Percentiles rank a stretch among this genome's conserved stretches.
These are phyloP conservation scores for Parnassius mnemosyne DNA, from an alignment of 2,888 invertebrate genomes.

Conservation along the genomic window DNA sequence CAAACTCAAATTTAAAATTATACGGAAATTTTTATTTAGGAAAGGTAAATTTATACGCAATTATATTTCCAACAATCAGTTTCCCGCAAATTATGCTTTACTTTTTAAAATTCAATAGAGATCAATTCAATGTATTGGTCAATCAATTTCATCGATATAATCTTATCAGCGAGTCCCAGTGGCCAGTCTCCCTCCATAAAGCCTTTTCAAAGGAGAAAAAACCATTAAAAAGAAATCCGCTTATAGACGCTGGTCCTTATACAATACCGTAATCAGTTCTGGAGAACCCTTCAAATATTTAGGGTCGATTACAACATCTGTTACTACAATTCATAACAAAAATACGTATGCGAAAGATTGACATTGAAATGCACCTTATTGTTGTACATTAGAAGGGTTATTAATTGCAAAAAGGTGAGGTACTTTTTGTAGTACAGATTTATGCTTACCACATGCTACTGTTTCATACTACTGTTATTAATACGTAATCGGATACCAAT, in stretches of 20 bases:
- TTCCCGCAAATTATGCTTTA: not conserved
- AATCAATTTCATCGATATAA: slow-evolving; percentile 37
- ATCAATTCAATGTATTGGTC: slow-evolving; percentile 28
- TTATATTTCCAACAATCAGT: too few relatives aligned
- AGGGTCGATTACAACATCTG: slow-evolving; percentile 71
- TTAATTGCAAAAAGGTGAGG: not conserved
- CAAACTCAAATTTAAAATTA: too few relatives aligned
- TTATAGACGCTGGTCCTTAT: slow-evolving; percentile 54
- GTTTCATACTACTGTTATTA: slow-evolving; percentile 35
- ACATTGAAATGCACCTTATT: slow-evolving; percentile 33
- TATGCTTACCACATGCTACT: slow-evolving; percentile 34
- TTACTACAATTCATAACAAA: slow-evolving; percentile 45
- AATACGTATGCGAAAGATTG: slow-evolving; percentile 6
- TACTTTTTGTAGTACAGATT: not conserved
- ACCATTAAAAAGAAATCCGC: slow-evolving; percentile 74
- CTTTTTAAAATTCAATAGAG: slow-evolving; percentile 16
- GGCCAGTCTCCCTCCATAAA: slow-evolving; percentile 34
- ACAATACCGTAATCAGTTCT: slow-evolving; percentile 69
- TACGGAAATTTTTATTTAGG: too few relatives aligned
- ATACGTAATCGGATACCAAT: slow-evolving; percentile 36
- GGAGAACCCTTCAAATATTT: slow-evolving; percentile 66
- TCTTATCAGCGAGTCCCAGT: slow-evolving; percentile 34
- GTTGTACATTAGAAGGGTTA: not conserved
- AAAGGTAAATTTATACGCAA: too few relatives aligned
- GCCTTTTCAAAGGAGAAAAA: slow-evolving; percentile 44